Evolutionary conservation across 1,140 invertebrate genomes (phyloP).

Genomic region (Orchestia grillus): DNA sequence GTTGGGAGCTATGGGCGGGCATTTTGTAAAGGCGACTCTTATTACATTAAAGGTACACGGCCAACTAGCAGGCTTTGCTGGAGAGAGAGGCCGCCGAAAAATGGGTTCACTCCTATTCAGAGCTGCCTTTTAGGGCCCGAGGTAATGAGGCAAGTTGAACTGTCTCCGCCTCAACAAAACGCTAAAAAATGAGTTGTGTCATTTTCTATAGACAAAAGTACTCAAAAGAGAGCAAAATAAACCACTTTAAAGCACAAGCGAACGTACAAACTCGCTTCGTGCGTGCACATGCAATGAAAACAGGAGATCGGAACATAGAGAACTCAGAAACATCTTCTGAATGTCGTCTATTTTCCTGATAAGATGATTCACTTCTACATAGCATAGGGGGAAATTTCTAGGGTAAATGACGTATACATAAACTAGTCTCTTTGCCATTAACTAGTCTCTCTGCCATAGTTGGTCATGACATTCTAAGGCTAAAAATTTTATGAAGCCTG

Average conservation of each 20-base stretch:
- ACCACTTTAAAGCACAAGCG: not conserved
- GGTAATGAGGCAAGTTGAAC: conserved; percentile 26
- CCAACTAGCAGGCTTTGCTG: conserved; percentile 40
- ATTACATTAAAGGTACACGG: conserved; percentile 48
- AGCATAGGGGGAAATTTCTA: too few species aligned
- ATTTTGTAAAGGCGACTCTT: conserved; percentile 56
- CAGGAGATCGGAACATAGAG: not conserved
- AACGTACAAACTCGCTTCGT: not conserved
- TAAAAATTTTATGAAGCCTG: too few species aligned
- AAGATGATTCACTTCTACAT: too few species aligned
- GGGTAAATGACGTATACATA: too few species aligned
- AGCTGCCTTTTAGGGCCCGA: not conserved
- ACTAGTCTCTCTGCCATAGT: too few species aligned
- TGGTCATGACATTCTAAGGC: too few species aligned
- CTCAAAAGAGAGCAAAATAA: not conserved
- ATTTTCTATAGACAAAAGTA: not conserved
- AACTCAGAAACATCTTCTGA: not conserved
- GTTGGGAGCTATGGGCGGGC: conserved; percentile 52
- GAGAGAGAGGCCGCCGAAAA: not conserved
- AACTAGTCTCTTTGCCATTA: too few species aligned
- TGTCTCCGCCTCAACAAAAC: not conserved
- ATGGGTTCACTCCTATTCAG: conserved; percentile 28
- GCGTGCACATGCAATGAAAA: not conserved
- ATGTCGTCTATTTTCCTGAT: too few species aligned
- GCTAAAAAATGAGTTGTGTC: not conserved